Conservation (phyloP, 2,888 invertebrate genomes). For the Platycheirus albimanus region DNA sequence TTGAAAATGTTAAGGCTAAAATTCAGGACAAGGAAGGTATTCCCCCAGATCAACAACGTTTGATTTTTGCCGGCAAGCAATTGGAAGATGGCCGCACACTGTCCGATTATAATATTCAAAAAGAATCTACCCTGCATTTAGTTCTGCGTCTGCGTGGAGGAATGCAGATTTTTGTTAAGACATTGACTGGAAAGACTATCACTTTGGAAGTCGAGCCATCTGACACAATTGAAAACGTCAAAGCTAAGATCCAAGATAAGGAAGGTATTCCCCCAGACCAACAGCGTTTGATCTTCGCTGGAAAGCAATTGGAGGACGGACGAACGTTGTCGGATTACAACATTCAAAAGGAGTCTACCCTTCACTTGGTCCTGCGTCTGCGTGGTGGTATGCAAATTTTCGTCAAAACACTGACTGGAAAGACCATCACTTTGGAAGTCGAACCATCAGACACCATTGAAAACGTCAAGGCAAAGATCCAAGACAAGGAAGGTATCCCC, state of each 20-base stretch:
- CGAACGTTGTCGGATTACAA: slow-evolving; percentile 76
- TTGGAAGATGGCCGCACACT: slow-evolving; percentile 92
- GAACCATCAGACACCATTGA: slow-evolving; percentile 76
- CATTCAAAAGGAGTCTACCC: slow-evolving; percentile 76
- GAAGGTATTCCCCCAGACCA: slow-evolving; percentile 75
- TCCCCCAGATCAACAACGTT: slow-evolving; percentile 79
- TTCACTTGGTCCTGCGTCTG: slow-evolving; percentile 75
- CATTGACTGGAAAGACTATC: slow-evolving; percentile 77
- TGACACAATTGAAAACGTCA: slow-evolving; percentile 76
- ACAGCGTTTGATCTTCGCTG: slow-evolving; percentile 75
- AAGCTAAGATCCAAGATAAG: slow-evolving; percentile 75
- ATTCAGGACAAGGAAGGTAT: slow-evolving; percentile 79
- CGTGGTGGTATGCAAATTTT: slow-evolving; percentile 87
- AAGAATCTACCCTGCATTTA: slow-evolving; percentile 82
- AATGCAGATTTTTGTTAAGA: slow-evolving; percentile 84
- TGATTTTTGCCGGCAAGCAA: slow-evolving; percentile 79
- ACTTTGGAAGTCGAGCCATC: slow-evolving; percentile 76
- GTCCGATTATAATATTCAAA: slow-evolving; percentile 85
- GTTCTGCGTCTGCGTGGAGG: slow-evolving; percentile 95
- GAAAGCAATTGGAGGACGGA: slow-evolving; percentile 75
- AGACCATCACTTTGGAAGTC: slow-evolving; percentile 77
- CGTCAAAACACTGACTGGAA: slow-evolving; percentile 77
- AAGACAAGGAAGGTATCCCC: slow-evolving; percentile 77
- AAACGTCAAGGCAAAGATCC: slow-evolving; percentile 76
- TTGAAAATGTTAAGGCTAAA: slow-evolving; percentile 79